Percentiles rank a stretch among this genome's conserved stretches.
Conservation (phyloP, 1,140 invertebrate genomes). For the Zaprionus kolodkinae region DNA sequence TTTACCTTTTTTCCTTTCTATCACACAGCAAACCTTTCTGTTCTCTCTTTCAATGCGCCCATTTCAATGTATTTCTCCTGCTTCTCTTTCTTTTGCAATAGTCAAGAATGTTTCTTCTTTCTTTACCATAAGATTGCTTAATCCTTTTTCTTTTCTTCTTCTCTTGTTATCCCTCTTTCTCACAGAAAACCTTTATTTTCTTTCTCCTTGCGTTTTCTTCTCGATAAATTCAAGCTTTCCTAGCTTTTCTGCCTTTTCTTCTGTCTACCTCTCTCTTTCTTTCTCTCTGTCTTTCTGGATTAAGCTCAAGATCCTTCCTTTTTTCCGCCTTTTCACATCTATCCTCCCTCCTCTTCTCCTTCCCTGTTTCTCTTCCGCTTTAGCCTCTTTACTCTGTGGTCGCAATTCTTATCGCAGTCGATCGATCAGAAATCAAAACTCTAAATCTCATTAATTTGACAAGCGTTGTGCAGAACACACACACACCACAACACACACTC, state of each 20-base stretch:
- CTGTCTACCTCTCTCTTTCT: too few relatives aligned
- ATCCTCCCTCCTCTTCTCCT: background rate
- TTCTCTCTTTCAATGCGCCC: background rate
- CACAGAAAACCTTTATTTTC: background rate
- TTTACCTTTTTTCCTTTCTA: background rate
- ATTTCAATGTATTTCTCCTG: too few relatives aligned
- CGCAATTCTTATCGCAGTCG: constrained; percentile 45
- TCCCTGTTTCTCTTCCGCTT: background rate
- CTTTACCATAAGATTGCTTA: too few relatives aligned
- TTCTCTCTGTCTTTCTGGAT: background rate
- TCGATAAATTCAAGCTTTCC: background rate
- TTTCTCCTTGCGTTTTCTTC: background rate
- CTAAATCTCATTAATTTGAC: constrained; percentile 78
- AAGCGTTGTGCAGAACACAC: constrained; percentile 48
- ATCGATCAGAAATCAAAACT: constrained; percentile 80
- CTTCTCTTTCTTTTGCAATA: too few relatives aligned
- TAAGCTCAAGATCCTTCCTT: background rate
- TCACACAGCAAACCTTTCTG: background rate
- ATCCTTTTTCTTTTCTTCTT: too few relatives aligned
- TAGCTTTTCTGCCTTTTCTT: background rate
- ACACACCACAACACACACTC: constrained; percentile 21
- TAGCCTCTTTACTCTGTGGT: constrained; percentile 9
- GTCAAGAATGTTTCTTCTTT: too few relatives aligned
- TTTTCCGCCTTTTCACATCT: background rate
- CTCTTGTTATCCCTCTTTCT: too few relatives aligned